Evolutionary conservation across 2,888 invertebrate genomes (phyloP).

Genomic region (Lumbricus terrestris): DNA sequence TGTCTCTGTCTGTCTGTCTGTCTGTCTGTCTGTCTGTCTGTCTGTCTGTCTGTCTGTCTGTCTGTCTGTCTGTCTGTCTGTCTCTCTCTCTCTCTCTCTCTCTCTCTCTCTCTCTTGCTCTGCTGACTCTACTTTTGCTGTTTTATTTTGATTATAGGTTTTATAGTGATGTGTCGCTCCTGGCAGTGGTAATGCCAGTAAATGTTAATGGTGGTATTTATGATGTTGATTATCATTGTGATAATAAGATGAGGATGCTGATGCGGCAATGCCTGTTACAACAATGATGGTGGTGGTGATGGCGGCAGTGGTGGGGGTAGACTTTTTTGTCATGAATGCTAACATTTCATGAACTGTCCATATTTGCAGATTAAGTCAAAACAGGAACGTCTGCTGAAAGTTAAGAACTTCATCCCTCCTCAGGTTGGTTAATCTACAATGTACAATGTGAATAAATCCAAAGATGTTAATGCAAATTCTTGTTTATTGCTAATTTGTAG

Average conservation of each 20-base stretch:
- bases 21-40: neutral
- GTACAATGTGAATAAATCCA: neutral
- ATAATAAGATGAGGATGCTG: slow-evolving; percentile 7
- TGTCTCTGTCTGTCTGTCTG: neutral
- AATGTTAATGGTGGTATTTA: neutral
- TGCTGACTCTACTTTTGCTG: neutral
- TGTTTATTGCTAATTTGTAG: too few relatives aligned
- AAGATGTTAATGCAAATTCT: neutral
- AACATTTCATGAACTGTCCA: neutral
- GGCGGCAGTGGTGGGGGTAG: slow-evolving; percentile 19
- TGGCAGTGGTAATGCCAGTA: neutral
- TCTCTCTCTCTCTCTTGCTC: neutral
- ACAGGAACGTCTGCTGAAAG: slow-evolving; percentile 62
- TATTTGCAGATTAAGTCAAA: slow-evolving; percentile 60
- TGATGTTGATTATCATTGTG: neutral
- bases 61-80: neutral
- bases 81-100: neutral
- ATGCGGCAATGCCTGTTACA: neutral
- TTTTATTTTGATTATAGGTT: neutral
- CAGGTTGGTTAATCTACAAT: slow-evolving; percentile 47
- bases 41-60: neutral
- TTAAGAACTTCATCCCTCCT: slow-evolving; percentile 62
- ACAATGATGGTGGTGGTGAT: slow-evolving; percentile 22
- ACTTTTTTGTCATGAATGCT: neutral
- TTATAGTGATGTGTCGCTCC: neutral